Base-by-base conservation (phyloP, 2,113 vertebrate genomes). In the Thinocorus orbignyianus region DNA sequence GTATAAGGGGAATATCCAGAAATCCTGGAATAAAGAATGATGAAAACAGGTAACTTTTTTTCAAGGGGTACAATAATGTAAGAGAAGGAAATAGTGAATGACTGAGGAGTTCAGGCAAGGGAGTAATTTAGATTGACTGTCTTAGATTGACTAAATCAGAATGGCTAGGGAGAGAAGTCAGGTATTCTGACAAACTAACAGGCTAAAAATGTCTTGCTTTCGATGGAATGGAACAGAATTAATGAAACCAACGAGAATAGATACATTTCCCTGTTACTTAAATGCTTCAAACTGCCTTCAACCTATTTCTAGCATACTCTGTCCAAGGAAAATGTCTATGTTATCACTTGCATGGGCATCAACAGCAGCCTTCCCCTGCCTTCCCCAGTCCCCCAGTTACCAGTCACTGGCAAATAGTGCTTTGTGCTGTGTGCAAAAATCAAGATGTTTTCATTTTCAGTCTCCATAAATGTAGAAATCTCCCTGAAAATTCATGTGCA, bases 281-380 rank as follows among this genome's bases (percentile, higher is more conserved):
- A 54, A 44, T 49, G 13, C 8, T 78, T 85, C 26, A 8, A 70
- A 3, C 19, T 81, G 41, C 19, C 25, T 84, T 65, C 54, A 42
- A 17, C 25, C 13, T 57, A 17, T 81, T 65, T 44, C 55, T 85
- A 66, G 35, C 5, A 18, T 4, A 46, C 4, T 30, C 17, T 66
- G 23, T 39, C 25, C 23, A 61, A 35, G 26, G 10, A 48, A 71
- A 79, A 74, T 28, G 0, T 64, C 25, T 86, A 11, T 49, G 18
- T 41, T 35, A 71, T 5, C 0, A 0, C n/a, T 4, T 71, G 8
- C 10, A 60, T 2, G 3, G 35, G 6, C 25, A 87, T 30, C 33
- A 90, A 37, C 9, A 26, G 13, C 23, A 42, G 4, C 17, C 7
- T 51, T 69, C 4, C 25, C 11, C 13, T 51, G 33, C 17, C 20